Evolutionary conservation across 2,113 vertebrate species (phyloP), one percentile per base, ranked within the genome.

Genomic region (Periophthalmodon schlosseri): DNA sequence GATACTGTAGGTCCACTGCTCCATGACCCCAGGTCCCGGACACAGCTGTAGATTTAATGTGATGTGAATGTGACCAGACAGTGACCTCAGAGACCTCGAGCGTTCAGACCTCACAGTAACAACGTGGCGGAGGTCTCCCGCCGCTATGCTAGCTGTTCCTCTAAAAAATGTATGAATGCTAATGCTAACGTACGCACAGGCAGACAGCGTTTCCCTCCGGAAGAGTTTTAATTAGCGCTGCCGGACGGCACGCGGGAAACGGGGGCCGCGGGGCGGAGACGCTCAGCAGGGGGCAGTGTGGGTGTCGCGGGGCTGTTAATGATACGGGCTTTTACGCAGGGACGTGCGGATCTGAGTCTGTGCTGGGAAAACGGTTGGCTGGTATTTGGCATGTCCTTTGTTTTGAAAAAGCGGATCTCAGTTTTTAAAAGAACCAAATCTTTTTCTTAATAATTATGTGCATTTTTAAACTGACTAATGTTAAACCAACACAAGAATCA

Each of bases 111-210:
- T 79, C 23, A 65, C 52, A 56, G 23, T 47, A 54, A 16, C n/a
- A 69, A 63, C 68, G 56, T n/a, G 56, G 77, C 80, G 76, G 76
- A 72, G 72, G 74, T 76, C 78, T 72, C 33, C 24, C 0, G 74
- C 46, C 64, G 61, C 44, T 16, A 60, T 49, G 18, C 70, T 39
- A 65, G 69, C 74, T 70, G 54, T 76, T 73, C 67, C 21, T 70
- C 20, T 74, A 70, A 83, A 85, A 81, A 79, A 84, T 82, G 65
- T 70, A 86, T 84, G 72, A 77, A 74, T 36, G 72, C 52, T 83
- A 80, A 78, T 36, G 70, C 52, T 83, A 80, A 78, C 81, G 78
- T 60, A 76, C 80, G 77, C 66, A 76, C 67, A 76, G 68, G 57
- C 44, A 66, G 10, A 4, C 49, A 60, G 49, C 23, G 56, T 73